Conservation (phyloP, 2,113 vertebrate genomes). For the Saccopteryx bilineata region DNA sequence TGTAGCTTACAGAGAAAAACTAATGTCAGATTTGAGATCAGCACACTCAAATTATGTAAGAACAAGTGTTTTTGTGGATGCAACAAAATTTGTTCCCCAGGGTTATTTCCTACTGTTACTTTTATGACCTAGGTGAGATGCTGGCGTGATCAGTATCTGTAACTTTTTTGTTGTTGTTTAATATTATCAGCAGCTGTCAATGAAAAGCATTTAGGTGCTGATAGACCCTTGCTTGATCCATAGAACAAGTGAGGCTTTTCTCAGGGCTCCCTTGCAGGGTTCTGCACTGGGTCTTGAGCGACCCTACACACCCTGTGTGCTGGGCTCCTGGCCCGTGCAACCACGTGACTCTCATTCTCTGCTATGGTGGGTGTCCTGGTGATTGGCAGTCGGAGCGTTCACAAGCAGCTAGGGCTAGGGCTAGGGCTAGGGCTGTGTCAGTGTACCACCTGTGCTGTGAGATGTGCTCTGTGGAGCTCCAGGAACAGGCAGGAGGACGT, state of each 20-base stretch:
- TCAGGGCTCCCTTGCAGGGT: not conserved
- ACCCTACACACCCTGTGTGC: no score
- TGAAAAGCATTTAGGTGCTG: not conserved
- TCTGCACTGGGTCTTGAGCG: not conserved
- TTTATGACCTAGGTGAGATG: not conserved
- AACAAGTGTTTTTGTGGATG: no score
- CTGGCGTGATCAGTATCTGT: not conserved
- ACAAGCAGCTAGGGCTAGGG: no score
- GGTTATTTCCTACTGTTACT: not conserved
- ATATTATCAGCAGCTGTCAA: not conserved
- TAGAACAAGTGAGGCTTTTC: not conserved
- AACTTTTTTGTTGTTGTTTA: not conserved
- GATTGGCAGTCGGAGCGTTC: not conserved
- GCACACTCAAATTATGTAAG: no score
- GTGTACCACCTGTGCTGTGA: not conserved
- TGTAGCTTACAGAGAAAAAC: no score
- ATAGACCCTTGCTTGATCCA: not conserved
- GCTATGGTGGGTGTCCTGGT: not conserved
- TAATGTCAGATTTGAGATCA: no score
- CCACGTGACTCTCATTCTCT: not conserved
- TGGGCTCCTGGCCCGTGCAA: not conserved
- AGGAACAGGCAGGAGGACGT: not conserved
- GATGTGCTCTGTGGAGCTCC: not conserved
- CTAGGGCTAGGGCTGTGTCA: not conserved
- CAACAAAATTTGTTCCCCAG: no score